Evolutionary conservation across 2,797 vertebrate genomes (phyloP), one percentile per base, ranked within the genome.

Genomic region (Sebastes variabilis): DNA sequence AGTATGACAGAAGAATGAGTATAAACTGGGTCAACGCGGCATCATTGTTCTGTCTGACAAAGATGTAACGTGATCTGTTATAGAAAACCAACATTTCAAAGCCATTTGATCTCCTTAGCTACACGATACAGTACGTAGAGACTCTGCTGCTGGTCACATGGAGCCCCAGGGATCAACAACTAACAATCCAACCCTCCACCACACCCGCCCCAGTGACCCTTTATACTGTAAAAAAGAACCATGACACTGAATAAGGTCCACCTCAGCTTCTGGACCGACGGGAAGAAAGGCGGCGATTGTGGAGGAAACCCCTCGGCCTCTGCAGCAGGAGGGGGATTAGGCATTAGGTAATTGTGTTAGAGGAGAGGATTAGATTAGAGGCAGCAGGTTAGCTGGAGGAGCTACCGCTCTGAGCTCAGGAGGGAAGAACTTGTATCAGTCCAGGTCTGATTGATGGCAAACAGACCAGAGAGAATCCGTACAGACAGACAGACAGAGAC

Each of bases 321-420:
- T 66, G 36, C 36, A 38, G 72, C 61, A 62, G 77, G 81, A 76
- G 77, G 60, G 13, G 85, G 93, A 94, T 94, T 94, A 93, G 42
- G 71, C 55, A 62, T 90, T 88, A 86, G 87, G 78, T 94, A 94
- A 96, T 87, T 92, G 89, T 91, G 89, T 94, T 93, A 93, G 73
- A 86, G 85, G 77, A 89, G 75, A 79, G 91, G 93, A 95, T 95
- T 92, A 94, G 89, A 92, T 89, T 86, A 88, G 62, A 84, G 25
- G 77, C 70, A 66, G 49, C 25, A 58, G 68, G 76, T 72, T 65
- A 18, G 73, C 30, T 59, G 79, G 54, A 72, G 38, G 46, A 72
- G 38, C 68, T 75, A 6, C 66, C 20, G 61, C 78, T 64, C 34
- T 14, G 68, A 76, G 66, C 60, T 62, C 42, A 20, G 36, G 74